phyloP scores from a whole-genome alignment of 2,797 vertebrate genomes.

The Gymnocypris eckloni region DNA sequence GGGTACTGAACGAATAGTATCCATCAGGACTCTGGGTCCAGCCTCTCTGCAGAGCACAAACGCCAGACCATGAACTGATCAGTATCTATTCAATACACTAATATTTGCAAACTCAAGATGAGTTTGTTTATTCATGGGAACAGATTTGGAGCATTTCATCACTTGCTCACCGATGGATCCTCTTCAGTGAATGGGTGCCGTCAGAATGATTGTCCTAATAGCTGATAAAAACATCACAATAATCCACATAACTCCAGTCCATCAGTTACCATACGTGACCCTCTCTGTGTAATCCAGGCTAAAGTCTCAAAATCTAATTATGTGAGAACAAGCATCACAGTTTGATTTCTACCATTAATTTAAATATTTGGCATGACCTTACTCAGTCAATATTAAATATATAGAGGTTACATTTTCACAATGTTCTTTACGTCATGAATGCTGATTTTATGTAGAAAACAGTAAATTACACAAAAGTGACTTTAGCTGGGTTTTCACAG shows the following conservation, averaged over 20 bases:
- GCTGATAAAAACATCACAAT: not conserved
- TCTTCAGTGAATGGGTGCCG: not conserved
- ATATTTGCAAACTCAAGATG: not conserved
- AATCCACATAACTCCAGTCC: not conserved
- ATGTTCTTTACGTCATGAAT: no score
- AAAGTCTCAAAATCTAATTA: no score
- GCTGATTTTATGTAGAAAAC: no score
- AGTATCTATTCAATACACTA: not conserved
- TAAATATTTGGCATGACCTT: no score
- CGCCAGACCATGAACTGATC: not conserved
- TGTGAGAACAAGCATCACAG: no score
- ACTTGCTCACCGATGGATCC: not conserved
- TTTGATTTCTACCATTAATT: no score
- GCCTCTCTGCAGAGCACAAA: slow-evolving; percentile 80
- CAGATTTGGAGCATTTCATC: not conserved
- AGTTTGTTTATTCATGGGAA: not conserved
- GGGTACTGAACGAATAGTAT: slow-evolving; percentile 89
- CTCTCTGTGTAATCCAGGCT: no score
- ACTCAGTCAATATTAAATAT: no score
- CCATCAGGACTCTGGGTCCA: slow-evolving; percentile 87
- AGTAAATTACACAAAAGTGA: no score
- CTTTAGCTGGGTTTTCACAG: no score
- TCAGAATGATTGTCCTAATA: not conserved
- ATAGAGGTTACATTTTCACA: no score
- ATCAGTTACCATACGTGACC: not conserved